Conservation (phyloP, 2,113 vertebrate species). For the Mionectes macconnelli region DNA sequence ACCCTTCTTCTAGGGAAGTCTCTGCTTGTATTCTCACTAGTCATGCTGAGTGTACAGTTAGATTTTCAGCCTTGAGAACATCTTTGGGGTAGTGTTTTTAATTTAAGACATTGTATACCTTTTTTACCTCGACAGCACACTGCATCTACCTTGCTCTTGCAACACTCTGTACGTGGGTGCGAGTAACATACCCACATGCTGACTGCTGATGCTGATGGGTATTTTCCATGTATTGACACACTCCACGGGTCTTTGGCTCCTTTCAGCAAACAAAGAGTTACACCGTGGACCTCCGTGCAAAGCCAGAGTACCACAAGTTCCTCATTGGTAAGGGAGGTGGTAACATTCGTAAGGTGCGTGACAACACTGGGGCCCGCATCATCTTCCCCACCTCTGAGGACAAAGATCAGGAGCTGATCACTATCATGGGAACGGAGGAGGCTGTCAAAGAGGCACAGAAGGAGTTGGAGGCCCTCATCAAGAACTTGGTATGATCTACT, state of each 20-base stretch:
- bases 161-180: neutral
- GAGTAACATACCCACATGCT: neutral
- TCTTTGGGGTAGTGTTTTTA: neutral
- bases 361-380: slow-evolving; percentile 93
- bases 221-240: neutral
- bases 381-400: slow-evolving; percentile 93
- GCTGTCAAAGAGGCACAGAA: slow-evolving; percentile 91
- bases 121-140: accelerated
- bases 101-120: neutral
- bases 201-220: neutral
- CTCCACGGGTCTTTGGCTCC: neutral
- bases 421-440: slow-evolving; percentile 93
- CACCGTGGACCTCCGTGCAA: slow-evolving; percentile 91
- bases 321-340: slow-evolving; percentile 95
- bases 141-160: neutral
- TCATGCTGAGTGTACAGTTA: neutral
- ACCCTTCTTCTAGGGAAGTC: neutral
- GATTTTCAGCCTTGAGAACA: neutral
- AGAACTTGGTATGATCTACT: slow-evolving; percentile 82
- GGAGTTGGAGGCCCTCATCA: slow-evolving; percentile 92
- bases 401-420: slow-evolving; percentile 96
- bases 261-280: slow-evolving; percentile 95
- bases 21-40: neutral
- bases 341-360: slow-evolving; percentile 96
- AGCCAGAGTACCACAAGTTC: slow-evolving; percentile 98